phyloP scores from a whole-genome alignment of 2,797 vertebrate genomes.

The Urosaurus nigricauda region DNA sequence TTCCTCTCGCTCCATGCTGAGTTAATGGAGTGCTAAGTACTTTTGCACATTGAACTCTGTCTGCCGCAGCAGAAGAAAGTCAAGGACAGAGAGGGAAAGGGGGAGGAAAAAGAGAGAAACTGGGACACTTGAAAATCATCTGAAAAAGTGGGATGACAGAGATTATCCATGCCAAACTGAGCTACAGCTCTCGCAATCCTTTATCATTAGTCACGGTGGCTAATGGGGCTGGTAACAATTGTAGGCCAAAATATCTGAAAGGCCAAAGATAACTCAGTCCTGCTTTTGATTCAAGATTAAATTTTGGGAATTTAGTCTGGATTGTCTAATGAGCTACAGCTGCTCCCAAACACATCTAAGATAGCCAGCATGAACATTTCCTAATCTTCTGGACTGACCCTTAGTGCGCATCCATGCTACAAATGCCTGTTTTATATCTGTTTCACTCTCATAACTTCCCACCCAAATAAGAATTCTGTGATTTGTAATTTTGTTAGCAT shows the following conservation, averaged over 20 bases:
- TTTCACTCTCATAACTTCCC: not conserved
- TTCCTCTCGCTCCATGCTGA: too few relatives aligned
- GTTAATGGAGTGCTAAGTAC: too few relatives aligned
- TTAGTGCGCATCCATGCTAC: not conserved
- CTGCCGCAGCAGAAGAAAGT: too few relatives aligned
- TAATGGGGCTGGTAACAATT: not conserved
- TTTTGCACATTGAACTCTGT: too few relatives aligned
- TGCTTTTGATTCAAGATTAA: not conserved
- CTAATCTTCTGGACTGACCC: not conserved
- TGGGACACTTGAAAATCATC: too few relatives aligned
- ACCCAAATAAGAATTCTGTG: too few relatives aligned
- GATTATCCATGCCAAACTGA: too few relatives aligned
- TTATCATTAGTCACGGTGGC: not conserved
- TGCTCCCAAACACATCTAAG: not conserved
- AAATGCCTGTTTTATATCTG: not conserved
- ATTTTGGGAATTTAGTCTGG: not conserved
- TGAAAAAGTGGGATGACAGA: too few relatives aligned
- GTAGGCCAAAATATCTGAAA: not conserved
- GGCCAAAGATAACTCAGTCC: too few relatives aligned
- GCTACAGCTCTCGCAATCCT: not conserved
- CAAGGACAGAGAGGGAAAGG: too few relatives aligned
- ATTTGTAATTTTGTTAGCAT: too few relatives aligned
- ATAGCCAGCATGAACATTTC: not conserved
- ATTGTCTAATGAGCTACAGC: not conserved
- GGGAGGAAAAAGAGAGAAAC: too few relatives aligned